These are phyloP conservation scores for Desmodus rotundus DNA, from an alignment of 2,113 vertebrate species.

Conservation along the genomic window DNA sequence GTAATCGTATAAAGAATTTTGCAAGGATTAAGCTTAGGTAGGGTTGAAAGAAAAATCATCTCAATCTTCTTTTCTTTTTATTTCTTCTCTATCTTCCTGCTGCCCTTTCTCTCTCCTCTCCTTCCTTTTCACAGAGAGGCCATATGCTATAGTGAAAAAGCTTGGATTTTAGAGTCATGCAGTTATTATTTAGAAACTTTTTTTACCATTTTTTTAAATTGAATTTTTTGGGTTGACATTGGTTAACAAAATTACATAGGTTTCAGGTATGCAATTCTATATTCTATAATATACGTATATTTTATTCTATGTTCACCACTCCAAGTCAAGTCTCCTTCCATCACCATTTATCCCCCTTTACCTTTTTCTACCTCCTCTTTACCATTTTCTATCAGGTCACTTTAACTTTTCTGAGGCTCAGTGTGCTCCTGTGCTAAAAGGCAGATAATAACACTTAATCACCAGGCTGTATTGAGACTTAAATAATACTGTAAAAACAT, in stretches of 20 bases:
- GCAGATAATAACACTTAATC: neutral
- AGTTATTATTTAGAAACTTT: neutral
- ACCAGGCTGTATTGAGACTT: neutral
- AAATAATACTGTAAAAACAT: neutral
- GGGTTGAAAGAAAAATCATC: neutral
- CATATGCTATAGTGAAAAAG: neutral
- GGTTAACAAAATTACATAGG: too few species aligned
- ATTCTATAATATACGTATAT: too few species aligned
- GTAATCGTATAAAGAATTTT: neutral
- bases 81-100: fast-evolving
- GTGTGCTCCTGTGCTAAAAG: neutral
- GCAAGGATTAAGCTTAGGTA: neutral
- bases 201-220: neutral
- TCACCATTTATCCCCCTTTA: too few species aligned
- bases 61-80: neutral
- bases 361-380: neutral
- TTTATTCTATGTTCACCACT: too few species aligned
- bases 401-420: neutral
- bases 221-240: too few species aligned
- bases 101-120: neutral
- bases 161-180: neutral
- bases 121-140: neutral
- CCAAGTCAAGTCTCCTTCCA: too few species aligned
- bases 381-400: neutral
- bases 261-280: too few species aligned